Base-by-base conservation (phyloP, 1,140 invertebrate genomes). In the Nebria ingens region DNA sequence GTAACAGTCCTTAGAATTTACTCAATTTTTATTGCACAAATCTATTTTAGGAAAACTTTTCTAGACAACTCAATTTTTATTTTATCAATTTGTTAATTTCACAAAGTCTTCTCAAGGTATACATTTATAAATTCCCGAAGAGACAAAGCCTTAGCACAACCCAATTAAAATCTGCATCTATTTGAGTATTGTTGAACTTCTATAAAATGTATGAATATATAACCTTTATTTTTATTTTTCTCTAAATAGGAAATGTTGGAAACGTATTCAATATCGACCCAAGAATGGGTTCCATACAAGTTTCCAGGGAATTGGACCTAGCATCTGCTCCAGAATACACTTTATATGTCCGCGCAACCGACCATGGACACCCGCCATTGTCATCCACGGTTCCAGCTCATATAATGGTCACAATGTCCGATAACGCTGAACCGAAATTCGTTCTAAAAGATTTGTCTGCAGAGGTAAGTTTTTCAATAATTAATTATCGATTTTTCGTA, bases 391-490 rank as follows among this genome's bases (percentile, higher is more conserved):
- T 93, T 15, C 87, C 87, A 17, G 87, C 95, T 1, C 88, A 91
- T 66, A 85, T 96, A 13, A 78, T 85, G 65, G 78, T 96, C 9
- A 91, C 89, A 0, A 89, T 93, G 78, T 87, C 91, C 0, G 89
- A 91, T 63, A 90, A 93, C 69, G 85, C 89, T 53, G 87, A 91
- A 17, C 93, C 93, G 1, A 81, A 80, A 73, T 92, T 91, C 72
- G 66, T 74, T 1, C 70, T 78, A 51, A 71, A 73, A 11, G 80
- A 84, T 61, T 79, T 86, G 52, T 79, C 81, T 38, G 81, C 83
- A 0, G 91, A 94, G n/a, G 51, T 52, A 23, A 52, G 51, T 21
- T n/a, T n/a, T n/a, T n/a, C n/a, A n/a, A n/a, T n/a, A n/a, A n/a
- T n/a, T n/a, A n/a, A n/a, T n/a, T n/a, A n/a, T n/a, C n/a, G n/a